phyloP scores from a whole-genome alignment of 2,113 vertebrate species.

The Raphicerus campestris region DNA sequence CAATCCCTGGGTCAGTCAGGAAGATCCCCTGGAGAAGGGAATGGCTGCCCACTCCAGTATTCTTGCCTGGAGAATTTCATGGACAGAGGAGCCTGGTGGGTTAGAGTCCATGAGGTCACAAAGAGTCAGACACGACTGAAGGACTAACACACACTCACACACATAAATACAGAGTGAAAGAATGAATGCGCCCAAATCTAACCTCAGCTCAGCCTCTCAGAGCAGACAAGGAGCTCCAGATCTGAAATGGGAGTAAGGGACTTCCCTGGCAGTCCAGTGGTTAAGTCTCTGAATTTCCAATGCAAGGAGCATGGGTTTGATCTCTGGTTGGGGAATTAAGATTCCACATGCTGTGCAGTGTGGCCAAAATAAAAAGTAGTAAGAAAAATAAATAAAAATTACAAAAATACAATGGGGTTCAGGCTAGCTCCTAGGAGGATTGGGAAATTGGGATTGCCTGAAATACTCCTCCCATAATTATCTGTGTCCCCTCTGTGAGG shows the following conservation, averaged over 20 bases:
- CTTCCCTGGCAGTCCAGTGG: neutral
- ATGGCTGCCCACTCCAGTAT: neutral
- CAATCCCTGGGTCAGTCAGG: neutral
- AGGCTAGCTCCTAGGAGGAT: neutral
- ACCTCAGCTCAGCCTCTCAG: neutral
- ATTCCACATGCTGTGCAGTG: neutral
- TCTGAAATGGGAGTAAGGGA: neutral
- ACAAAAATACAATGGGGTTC: neutral
- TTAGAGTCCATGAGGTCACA: neutral
- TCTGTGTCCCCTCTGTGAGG: neutral
- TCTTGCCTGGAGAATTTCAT: neutral
- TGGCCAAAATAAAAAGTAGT: neutral
- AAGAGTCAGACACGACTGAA: neutral
- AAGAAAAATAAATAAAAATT: neutral
- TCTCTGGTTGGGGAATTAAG: neutral
- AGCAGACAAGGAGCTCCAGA: neutral
- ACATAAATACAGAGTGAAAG: neutral
- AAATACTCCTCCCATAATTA: neutral
- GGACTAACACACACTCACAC: neutral
- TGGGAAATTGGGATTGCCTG: neutral
- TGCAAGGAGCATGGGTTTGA: neutral
- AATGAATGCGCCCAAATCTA: neutral
- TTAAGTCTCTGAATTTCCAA: neutral
- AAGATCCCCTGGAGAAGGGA: neutral
- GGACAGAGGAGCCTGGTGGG: neutral